Evolutionary conservation across 2,888 invertebrate species (phyloP), one percentile per base, ranked within the genome.

Genomic region (Crocallis elinguaria): DNA sequence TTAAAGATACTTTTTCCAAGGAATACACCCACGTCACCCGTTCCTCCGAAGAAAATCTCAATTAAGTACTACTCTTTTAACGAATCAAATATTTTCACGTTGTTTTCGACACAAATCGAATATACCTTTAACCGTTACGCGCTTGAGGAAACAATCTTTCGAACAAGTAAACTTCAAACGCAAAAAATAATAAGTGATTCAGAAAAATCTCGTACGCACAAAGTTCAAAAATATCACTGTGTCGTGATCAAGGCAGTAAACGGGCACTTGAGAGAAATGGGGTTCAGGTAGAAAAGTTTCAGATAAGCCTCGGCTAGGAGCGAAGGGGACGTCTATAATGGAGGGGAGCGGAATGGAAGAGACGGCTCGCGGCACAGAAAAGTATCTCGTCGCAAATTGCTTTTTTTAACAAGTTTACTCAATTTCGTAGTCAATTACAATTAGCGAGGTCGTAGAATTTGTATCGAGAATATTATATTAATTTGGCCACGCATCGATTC

Each of bases 191-290:
- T 44, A 52, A 62, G 62, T 62, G 59, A 63, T 60, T 55, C 39
- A 58, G 50, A 64, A 67, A 71, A 69, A 60, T 62, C 19, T 23
- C 33, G 63, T 35, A 37, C 32, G 63, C 46, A 64, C 66, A 70
- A 73, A 73, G 57, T 73, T 75, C 55, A 64, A 72, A 75, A 75
- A 74, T 75, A 75, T 77, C 69, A 69, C 66, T 65, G 69, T 62
- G 56, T 60, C 66, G 70, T 73, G 70, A 76, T 76, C 75, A 67
- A 67, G 72, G 67, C 67, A 63, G 69, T 73, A 72, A 82, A 75
- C 64, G 70, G 70, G 71, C 71, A 75, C 76, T 81, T 75, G 72
- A 77, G 70, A 70, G 67, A 75, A 81, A 79, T 82, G 71, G 70
- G 66, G 70, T 72, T 71, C 76, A 76, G 74, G 76, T 75, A 69